Percentiles rank a stretch among this genome's conserved stretches.
These are phyloP conservation scores for Salminus brasiliensis DNA, from an alignment of 2,113 vertebrate species.

Conservation along the genomic window DNA sequence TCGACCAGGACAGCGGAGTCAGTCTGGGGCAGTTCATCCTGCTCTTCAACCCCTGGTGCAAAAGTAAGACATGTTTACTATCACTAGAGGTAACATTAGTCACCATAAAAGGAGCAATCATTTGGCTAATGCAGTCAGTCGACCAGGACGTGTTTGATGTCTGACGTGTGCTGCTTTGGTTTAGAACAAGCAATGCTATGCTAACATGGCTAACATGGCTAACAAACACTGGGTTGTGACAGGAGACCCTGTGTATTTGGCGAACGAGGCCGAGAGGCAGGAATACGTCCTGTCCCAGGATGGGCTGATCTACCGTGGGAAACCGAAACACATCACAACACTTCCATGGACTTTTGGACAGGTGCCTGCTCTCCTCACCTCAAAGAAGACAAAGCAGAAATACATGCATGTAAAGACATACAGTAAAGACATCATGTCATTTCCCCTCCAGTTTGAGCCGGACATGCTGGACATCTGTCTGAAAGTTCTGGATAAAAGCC, in stretches of 20 bases:
- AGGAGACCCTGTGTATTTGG: slow-evolving; percentile 84
- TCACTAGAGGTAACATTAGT: no score
- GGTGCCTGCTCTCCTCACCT: slow-evolving; percentile 66
- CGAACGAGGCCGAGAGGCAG: slow-evolving; percentile 64
- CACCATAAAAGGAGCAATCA: no score
- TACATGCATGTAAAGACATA: not conserved
- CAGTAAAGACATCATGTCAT: not conserved
- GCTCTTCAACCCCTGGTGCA: slow-evolving; percentile 91
- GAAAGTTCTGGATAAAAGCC: slow-evolving; percentile 82
- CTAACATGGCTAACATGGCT: no score
- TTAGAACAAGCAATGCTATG: no score
- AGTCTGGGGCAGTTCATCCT: slow-evolving; percentile 78
- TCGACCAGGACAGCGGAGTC: slow-evolving; percentile 78
- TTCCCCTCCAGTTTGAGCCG: slow-evolving; percentile 79
- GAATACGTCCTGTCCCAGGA: slow-evolving; percentile 86
- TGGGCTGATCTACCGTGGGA: slow-evolving; percentile 84
- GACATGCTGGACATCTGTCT: slow-evolving; percentile 83
- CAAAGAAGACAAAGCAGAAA: not conserved
- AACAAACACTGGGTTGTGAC: slow-evolving; percentile 16
- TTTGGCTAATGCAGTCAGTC: no score
- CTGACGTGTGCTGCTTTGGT: no score
- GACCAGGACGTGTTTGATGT: no score
- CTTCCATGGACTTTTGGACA: slow-evolving; percentile 88
- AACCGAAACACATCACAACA: slow-evolving; percentile 68
- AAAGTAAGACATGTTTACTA: slow-evolving; percentile 69